These are phyloP conservation scores for Branchellion lobata DNA, from an alignment of 2,888 invertebrate species.

Conservation along the genomic window DNA sequence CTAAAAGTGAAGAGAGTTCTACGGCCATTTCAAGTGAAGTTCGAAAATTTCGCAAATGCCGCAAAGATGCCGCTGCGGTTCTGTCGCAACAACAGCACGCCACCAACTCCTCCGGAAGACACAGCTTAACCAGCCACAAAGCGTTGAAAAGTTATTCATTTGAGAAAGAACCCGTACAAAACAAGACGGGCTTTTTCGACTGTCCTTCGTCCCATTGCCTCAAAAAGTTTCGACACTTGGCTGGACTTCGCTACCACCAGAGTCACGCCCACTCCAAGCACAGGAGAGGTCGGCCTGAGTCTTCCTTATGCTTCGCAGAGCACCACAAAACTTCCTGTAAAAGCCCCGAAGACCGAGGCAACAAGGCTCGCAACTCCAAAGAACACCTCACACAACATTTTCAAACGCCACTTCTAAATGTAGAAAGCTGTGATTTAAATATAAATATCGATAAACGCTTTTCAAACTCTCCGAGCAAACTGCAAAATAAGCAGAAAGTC, in stretches of 20 bases:
- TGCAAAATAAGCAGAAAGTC: too few relatives aligned
- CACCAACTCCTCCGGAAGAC: slow-evolving; percentile 7
- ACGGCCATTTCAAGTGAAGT: background rate
- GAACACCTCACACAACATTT: too few relatives aligned
- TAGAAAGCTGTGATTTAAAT: too few relatives aligned
- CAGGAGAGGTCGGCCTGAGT: background rate
- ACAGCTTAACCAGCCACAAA: background rate
- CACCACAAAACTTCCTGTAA: background rate
- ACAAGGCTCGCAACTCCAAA: too few relatives aligned
- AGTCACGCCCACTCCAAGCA: slow-evolving; percentile 77
- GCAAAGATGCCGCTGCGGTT: slow-evolving; percentile 21
- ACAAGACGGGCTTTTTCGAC: slow-evolving; percentile 72
- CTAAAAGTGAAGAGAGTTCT: background rate
- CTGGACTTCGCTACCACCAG: slow-evolving; percentile 91
- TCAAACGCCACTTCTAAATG: too few relatives aligned
- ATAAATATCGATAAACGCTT: too few relatives aligned
- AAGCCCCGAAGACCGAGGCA: background rate
- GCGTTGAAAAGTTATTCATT: background rate
- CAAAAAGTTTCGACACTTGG: slow-evolving; percentile 95
- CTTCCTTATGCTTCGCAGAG: background rate
- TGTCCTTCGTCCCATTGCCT: slow-evolving; percentile 94
- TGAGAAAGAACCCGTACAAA: background rate
- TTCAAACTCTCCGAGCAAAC: too few relatives aligned
- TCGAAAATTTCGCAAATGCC: slow-evolving; percentile 21
- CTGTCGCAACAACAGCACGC: background rate